Evolutionary conservation across 2,888 invertebrate genomes (phyloP), one percentile per base, ranked within the genome.

Genomic region (Meiosimyza platycephala): DNA sequence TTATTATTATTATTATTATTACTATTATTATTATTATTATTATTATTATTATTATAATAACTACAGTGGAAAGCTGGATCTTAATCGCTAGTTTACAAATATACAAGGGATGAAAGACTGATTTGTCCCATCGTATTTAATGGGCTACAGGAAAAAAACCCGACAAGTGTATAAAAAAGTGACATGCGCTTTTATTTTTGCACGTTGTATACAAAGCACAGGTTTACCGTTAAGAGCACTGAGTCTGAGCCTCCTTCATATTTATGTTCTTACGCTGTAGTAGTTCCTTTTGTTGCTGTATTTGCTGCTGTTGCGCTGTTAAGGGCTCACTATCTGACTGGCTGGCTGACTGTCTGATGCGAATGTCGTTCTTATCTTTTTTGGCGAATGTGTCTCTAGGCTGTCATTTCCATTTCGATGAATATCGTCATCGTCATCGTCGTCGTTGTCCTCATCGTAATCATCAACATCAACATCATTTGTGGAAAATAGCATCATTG

Each of bases 341-440:
- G 55, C 48, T 48, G 55, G 47, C 33, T 28, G 52, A 48, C 33
- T 73, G 73, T 66, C 75, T 40, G 51, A 54, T 71, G 71, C 55
- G 71, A 63, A 62, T 73, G 66, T 71, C 69, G 73, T 77, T 62
- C 75, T 75, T 76, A 76, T 78, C 73, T 74, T 71, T n/a, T 78
- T 77, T 78, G 80, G 78, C 80, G 83, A 84, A 85, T 85, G 85
- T 85, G 85, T 85, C 85, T 85, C 84, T 85, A 80, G 85, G 85
- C 85, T 85, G 84, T 85, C 85, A 85, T 85, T 85, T 85, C 81
- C 83, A 84, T 85, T 82, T 84, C 83, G 84, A 84, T 84, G 83
- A 81, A 80, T 82, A 84, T 84, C 74, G 63, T 68, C 74, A 64
- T 65, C 67, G 70, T 55, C 62, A 55, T 65, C 72, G 74, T 67